These are phyloP conservation scores for Eupristina koningsbergeri DNA, from an alignment of 1,140 invertebrate genomes.

Conservation along the genomic window DNA sequence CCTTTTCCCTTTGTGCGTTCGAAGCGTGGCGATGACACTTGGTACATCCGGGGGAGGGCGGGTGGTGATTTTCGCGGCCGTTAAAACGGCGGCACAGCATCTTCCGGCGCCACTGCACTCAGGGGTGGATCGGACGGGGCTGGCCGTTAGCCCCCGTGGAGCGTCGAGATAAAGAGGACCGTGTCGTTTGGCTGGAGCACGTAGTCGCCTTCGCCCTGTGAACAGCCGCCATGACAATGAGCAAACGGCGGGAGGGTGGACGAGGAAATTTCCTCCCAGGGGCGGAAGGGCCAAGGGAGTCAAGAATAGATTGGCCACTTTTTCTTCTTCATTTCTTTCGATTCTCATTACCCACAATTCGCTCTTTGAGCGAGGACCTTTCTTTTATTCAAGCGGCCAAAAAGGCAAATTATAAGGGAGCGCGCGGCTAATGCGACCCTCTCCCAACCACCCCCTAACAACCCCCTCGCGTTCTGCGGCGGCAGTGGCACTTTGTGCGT, in stretches of 20 bases:
- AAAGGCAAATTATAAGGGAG: slow-evolving; percentile 23
- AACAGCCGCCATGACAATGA: not conserved
- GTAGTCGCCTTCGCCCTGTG: slow-evolving; percentile 78
- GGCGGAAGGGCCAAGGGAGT: not conserved
- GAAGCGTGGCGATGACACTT: slow-evolving; percentile 5
- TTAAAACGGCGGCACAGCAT: not conserved
- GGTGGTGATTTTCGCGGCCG: not conserved
- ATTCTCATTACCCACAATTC: not conserved
- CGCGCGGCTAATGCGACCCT: not conserved
- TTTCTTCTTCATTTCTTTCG: not conserved
- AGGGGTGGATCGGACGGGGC: not conserved
- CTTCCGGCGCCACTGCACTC: not conserved
- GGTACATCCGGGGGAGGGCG: not conserved
- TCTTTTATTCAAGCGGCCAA: not conserved
- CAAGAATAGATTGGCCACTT: not conserved
- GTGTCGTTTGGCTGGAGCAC: slow-evolving; percentile 76
- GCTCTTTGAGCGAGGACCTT: not conserved
- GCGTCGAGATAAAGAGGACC: slow-evolving; percentile 81
- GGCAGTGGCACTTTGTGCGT: not conserved
- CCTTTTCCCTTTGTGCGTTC: too few species aligned
- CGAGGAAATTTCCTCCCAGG: not conserved
- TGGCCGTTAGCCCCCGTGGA: slow-evolving; percentile 78
- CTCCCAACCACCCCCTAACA: not conserved
- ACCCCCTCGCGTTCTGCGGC: not conserved
- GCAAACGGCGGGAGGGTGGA: not conserved